Percentiles rank a stretch among this genome's conserved stretches.
These are phyloP conservation scores for Rhamphomyia laevipes DNA, from an alignment of 2,888 invertebrate species.

Conservation along the genomic window DNA sequence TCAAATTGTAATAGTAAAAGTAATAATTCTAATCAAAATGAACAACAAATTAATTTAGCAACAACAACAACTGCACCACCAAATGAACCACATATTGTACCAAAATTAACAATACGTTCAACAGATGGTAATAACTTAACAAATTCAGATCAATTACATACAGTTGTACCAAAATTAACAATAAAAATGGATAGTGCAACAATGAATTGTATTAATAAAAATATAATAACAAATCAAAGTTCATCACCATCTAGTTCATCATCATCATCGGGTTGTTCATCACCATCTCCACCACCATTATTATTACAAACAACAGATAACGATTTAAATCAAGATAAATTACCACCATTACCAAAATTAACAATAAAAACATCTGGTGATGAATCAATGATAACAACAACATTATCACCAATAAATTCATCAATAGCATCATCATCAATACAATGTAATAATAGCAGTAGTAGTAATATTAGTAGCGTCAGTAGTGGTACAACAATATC, in stretches of 20 bases:
- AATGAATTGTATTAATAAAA: constrained; percentile 12
- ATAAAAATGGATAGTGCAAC: constrained; percentile 31
- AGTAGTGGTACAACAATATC: constrained; percentile 1
- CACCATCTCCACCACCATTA: constrained; percentile 42
- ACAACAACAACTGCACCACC: constrained; percentile 9
- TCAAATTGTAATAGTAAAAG: background rate
- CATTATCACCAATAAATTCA: constrained; percentile 25
- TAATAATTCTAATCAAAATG: background rate
- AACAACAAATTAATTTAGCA: background rate
- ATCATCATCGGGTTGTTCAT: constrained; percentile 15
- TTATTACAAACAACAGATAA: constrained; percentile 42
- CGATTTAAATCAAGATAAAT: constrained; percentile 19
- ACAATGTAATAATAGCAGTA: no score
- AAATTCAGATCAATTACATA: constrained; percentile 21
- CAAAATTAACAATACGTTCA: constrained; percentile 34
- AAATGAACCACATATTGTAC: constrained; percentile 32
- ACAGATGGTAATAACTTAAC: constrained; percentile 24
- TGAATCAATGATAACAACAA: constrained; percentile 30
- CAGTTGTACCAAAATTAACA: constrained; percentile 33
- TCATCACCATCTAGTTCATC: constrained; percentile 5
- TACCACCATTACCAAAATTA: constrained; percentile 43
- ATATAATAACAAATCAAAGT: constrained; percentile 8
- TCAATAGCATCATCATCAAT: constrained; percentile 13
- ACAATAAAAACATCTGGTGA: constrained; percentile 43
- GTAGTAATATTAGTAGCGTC: background rate